Base-by-base conservation (phyloP, 1,140 invertebrate genomes). In the Aphaenogaster rudis region DNA sequence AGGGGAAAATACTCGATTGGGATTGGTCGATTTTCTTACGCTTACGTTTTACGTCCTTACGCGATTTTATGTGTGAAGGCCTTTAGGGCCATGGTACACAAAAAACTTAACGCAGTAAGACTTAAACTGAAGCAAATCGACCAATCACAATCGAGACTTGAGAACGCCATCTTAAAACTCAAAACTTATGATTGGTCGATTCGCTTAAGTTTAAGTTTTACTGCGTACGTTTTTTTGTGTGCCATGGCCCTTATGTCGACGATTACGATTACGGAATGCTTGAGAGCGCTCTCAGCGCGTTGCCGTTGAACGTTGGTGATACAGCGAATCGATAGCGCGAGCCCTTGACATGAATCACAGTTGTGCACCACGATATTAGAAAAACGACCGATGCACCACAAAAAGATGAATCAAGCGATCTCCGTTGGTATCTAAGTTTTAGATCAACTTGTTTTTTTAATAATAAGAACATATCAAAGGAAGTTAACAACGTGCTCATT, bases 241-340 rank as follows among this genome's bases (percentile, higher is more conserved):
- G 28, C 28, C 28, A 28, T 28, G 28, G 28, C 28, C 28, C 28
- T 28, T 74, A 50, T 45, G 74, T 59, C 2, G 4, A 28, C 5
- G 0, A 39, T 33, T 71, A 69, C 2, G 11, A 6, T 0, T 28
- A 28, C 7, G 15, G 21, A 66, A 36, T 17, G 8, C 8, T n/a
- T 50, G 11, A 50, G 42, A 74, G 28, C 48, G 7, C 6, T 48
- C 21, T 61, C 5, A 72, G 13, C 4, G 13, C 4, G 6, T 21
- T 50, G 8, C 2, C 13, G 36, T 57, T 45, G 9, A 81, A 81
- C 9, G 11, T 79, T 4, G 8, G 11, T 39, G 54, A 76, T 61
- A 48, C 42, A 76, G 33, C n/a, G 33, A 82, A 80, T 80, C 33
- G 48, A 80, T 80, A 67, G 45, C 7, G 54, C 7, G 21, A 78